These are phyloP conservation scores for Lepidotrigona ventralis DNA, from an alignment of 1,140 invertebrate species.

Conservation along the genomic window DNA sequence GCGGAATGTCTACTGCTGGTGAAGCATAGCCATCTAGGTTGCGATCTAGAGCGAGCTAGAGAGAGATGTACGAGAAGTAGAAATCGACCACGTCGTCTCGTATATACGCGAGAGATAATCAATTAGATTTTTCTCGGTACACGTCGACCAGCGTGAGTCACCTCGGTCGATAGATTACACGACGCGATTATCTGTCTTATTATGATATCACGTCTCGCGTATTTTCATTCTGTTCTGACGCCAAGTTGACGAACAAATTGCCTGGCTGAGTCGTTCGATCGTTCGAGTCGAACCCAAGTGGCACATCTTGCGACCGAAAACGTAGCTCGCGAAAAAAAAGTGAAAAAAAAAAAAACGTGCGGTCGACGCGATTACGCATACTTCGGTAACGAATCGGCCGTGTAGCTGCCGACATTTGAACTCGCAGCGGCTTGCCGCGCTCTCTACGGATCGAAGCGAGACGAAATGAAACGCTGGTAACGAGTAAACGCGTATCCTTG, in stretches of 20 bases:
- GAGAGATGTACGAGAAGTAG: neutral
- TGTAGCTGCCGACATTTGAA: slow-evolving; percentile 11
- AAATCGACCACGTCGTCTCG: neutral
- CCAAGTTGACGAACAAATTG: neutral
- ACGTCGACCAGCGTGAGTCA: slow-evolving; percentile 21
- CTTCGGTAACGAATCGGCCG: too few species aligned
- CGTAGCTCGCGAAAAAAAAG: too few species aligned
- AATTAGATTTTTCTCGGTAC: neutral
- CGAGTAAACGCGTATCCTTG: too few species aligned
- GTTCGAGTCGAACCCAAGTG: too few species aligned
- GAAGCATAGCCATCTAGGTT: neutral
- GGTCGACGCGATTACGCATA: too few species aligned
- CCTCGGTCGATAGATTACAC: slow-evolving; percentile 26
- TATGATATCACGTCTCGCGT: neutral
- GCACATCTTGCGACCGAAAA: slow-evolving; percentile 3
- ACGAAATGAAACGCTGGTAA: too few species aligned
- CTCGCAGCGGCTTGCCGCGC: neutral
- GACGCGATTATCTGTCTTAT: slow-evolving; percentile 2
- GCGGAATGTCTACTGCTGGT: slow-evolving; percentile 39
- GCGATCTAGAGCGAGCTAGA: too few species aligned
- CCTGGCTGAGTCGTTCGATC: neutral
- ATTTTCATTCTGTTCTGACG: slow-evolving; percentile 2
- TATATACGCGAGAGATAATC: neutral
- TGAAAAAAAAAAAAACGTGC: too few species aligned
- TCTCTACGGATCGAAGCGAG: too few species aligned